These are phyloP conservation scores for Ochropleura plecta DNA, from an alignment of 2,888 invertebrate species.

Conservation along the genomic window DNA sequence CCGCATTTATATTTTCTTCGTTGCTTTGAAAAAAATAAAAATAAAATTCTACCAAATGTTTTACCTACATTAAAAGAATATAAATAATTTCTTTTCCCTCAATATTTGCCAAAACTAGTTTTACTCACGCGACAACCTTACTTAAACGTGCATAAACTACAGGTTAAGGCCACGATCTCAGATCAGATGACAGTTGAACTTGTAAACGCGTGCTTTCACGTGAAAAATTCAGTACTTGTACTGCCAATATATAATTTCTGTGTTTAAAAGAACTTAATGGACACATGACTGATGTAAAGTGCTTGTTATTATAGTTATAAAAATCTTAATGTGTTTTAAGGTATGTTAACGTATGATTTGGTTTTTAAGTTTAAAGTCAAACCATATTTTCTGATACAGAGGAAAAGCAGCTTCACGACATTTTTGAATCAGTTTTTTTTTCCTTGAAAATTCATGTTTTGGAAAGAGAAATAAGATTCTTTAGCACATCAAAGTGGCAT, in stretches of 20 bases:
- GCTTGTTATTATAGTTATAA: constrained; percentile 63
- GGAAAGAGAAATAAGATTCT: constrained; percentile 7
- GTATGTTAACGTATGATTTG: constrained; percentile 53
- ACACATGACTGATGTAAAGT: constrained; percentile 38
- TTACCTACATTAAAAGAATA: constrained; percentile 3
- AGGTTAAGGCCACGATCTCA: constrained; percentile 52
- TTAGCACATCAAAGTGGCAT: not conserved
- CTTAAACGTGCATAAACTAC: constrained; percentile 34
- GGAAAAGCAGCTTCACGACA: not conserved
- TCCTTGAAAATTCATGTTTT: constrained; percentile 12
- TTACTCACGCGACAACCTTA: constrained; percentile 43
- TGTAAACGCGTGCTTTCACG: constrained; percentile 64
- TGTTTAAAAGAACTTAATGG: constrained; percentile 62
- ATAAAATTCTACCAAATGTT: not conserved
- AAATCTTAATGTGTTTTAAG: constrained; percentile 56
- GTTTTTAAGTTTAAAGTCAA: constrained; percentile 23
- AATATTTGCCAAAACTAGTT: constrained; percentile 33
- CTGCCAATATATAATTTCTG: constrained; percentile 56
- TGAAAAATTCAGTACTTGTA: constrained; percentile 59
- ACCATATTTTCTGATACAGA: constrained; percentile 14
- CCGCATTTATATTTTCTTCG: not conserved
- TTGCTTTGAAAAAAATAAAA: not conserved
- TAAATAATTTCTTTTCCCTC: constrained; percentile 30
- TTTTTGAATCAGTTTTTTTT: constrained; percentile 8
- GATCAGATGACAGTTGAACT: constrained; percentile 65